Evolutionary conservation across 2,888 invertebrate species (phyloP), one percentile per base, ranked within the genome.

Genomic region (Diarsia rubi): DNA sequence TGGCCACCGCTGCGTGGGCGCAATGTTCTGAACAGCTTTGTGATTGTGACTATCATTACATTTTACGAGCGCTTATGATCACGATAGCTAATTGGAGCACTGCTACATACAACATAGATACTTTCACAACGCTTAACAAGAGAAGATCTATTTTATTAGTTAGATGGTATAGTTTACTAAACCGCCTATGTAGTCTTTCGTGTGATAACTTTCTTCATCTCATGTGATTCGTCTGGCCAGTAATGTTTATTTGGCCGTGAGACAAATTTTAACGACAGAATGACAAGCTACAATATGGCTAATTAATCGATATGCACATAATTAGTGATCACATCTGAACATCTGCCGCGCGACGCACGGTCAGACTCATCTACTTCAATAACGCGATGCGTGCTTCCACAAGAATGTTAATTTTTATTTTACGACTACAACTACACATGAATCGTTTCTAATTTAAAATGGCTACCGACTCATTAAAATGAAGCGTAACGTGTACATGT

Each of bases 371-470:
- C 59, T 27, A 54, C 72, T 68, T 72, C 66, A 73, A 42, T 77
- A 73, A 71, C 31, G 72, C 65, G 67, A 65, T 62, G 65, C 63
- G 42, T 66, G 44, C 63, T 64, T 69, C 64, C 60, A 64, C 69
- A 64, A 69, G 75, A 82, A 82, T 84, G 75, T 76, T 78, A 73
- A 74, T 74, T 77, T 77, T 78, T 65, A 70, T 69, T 78, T 84
- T 79, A 87, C 76, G 82, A 84, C 63, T 69, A 73, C 78, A 79
- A 81, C 77, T 73, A 79, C 84, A 78, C 68, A 57, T 75, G 74
- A 86, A 82, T 86, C 88, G 78, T 87, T 82, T 82, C 80, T 79
- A 78, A 87, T 84, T 85, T 75, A 75, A 84, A 82, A 81, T 80
- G 63, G 79, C 81, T 81, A 75, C 88, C 71, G 64, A 44, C 78